These are phyloP conservation scores for Ctenomys sociabilis DNA, from an alignment of 2,113 vertebrate species.

Conservation along the genomic window DNA sequence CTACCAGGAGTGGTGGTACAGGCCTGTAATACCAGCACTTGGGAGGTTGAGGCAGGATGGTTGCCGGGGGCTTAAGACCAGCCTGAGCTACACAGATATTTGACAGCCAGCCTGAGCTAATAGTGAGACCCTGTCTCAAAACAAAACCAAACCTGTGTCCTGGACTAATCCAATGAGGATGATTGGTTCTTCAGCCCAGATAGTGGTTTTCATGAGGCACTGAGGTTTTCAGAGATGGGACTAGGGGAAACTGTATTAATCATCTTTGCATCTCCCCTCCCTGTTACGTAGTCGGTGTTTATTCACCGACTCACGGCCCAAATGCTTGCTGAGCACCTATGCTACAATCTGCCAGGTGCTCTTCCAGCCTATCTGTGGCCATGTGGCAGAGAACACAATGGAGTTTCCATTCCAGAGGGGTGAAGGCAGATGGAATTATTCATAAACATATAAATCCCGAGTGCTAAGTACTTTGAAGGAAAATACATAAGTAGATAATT, in stretches of 20 bases:
- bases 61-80: neutral
- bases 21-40: neutral
- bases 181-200: neutral
- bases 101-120: neutral
- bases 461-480: neutral
- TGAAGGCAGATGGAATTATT: neutral
- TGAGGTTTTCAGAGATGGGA: neutral
- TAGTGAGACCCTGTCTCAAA: neutral
- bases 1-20: neutral
- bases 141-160: neutral
- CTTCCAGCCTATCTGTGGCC: neutral
- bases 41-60: neutral
- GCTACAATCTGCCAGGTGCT: neutral
- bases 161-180: neutral
- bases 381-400: neutral
- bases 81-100: neutral
- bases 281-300: neutral
- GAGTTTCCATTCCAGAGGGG: neutral
- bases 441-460: neutral
- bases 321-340: neutral
- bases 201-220: neutral
- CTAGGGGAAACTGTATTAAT: neutral
- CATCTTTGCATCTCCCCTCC: neutral
- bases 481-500: neutral
- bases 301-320: neutral